Conservation (phyloP, 2,113 vertebrate species). For the Gulo gulo region DNA sequence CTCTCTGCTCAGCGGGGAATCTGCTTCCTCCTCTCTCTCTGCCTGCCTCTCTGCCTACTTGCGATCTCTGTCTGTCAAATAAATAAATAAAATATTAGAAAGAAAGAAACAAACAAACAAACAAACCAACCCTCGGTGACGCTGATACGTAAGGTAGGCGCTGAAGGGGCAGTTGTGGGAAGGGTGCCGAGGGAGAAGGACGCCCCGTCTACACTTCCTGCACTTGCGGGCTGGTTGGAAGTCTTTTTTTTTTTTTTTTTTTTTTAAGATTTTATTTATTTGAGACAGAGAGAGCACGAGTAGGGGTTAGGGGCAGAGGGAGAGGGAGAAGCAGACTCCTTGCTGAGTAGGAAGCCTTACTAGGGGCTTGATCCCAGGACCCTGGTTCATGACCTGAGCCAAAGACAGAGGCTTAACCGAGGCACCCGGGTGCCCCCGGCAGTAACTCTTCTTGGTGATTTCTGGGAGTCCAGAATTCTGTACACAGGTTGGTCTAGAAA, state of each 20-base stretch:
- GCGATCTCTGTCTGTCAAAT: no score
- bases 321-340: not conserved
- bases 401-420: not conserved
- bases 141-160: not conserved
- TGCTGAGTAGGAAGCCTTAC: not conserved
- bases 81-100: not conserved
- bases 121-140: rapidly evolving
- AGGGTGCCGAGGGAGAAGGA: not conserved
- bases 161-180: not conserved
- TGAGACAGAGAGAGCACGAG: not conserved
- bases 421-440: not conserved
- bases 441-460: not conserved
- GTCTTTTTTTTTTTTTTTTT: not conserved
- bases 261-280: not conserved
- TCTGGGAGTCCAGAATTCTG: not conserved
- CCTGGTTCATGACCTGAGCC: not conserved
- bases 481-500: not conserved
- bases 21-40: no score
- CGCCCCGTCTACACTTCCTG: not conserved
- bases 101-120: no score
- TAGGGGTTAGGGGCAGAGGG: not conserved
- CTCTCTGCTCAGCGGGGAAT: no score
- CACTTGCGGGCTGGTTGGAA: not conserved
- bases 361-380: not conserved
- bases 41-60: no score